These are phyloP conservation scores for Bryconaethiops microstoma DNA, from an alignment of 2,797 vertebrate genomes.

Conservation along the genomic window DNA sequence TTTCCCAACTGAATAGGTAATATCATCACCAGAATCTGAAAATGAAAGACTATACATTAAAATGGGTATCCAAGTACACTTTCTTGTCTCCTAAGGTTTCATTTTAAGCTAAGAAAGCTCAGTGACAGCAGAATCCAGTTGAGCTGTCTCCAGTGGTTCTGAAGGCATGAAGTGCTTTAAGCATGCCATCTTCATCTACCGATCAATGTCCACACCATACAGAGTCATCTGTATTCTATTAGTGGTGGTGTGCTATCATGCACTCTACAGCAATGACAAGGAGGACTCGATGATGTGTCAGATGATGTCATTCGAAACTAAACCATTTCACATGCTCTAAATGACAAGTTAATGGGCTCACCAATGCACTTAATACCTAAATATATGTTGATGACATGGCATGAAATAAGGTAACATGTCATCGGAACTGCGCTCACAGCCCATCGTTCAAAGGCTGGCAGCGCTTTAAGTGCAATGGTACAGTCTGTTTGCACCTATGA, in stretches of 20 bases:
- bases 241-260: conserved; percentile 23
- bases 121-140: not conserved
- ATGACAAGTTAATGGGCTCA: conserved; percentile 33
- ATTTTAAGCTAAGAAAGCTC: not conserved
- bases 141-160: conserved; percentile 4
- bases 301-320: conserved; percentile 41
- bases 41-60: no score
- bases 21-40: no score
- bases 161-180: not conserved
- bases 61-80: not conserved
- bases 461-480: conserved; percentile 25
- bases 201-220: conserved; percentile 32
- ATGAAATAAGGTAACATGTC: conserved; percentile 41
- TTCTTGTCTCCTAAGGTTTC: not conserved
- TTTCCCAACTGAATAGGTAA: no score
- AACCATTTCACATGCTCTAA: conserved; percentile 33
- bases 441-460: conserved; percentile 25
- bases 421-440: conserved; percentile 23
- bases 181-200: conserved; percentile 6
- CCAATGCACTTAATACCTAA: conserved; percentile 28
- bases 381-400: conserved; percentile 38
- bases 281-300: conserved; percentile 35
- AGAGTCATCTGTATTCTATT: conserved; percentile 45
- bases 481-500: conserved; percentile 45
- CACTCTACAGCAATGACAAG: conserved; percentile 20